These are phyloP conservation scores for Myopa tessellatipennis DNA, from an alignment of 2,888 invertebrate genomes.

Conservation along the genomic window DNA sequence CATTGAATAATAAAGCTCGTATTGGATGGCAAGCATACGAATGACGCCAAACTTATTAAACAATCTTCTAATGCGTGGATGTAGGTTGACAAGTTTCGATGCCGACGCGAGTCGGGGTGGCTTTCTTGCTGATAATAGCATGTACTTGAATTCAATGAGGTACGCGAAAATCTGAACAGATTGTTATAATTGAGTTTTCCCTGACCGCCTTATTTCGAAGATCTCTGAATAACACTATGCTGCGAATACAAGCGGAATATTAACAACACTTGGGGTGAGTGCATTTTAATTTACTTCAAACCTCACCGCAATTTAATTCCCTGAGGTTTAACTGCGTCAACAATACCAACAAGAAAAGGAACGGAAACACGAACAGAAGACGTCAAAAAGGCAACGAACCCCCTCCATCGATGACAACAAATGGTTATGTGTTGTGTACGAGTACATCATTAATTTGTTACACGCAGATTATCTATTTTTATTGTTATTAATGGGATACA, in stretches of 20 bases:
- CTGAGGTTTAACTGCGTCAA: constrained; percentile 46
- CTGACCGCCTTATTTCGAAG: constrained; percentile 47
- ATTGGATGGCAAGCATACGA: too few relatives aligned
- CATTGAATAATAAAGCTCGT: too few relatives aligned
- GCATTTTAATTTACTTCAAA: constrained; percentile 68
- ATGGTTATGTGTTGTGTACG: constrained; percentile 34
- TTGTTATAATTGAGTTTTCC: constrained; percentile 69
- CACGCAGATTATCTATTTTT: constrained; percentile 65
- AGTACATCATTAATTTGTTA: constrained; percentile 64
- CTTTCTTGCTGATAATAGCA: constrained; percentile 31
- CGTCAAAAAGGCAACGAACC: constrained; percentile 36
- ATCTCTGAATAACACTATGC: constrained; percentile 47
- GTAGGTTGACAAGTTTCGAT: not conserved
- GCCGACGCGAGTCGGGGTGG: constrained; percentile 32
- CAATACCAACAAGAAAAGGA: constrained; percentile 35
- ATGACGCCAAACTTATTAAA: too few relatives aligned
- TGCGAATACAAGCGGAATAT: constrained; percentile 57
- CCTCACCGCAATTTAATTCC: constrained; percentile 58
- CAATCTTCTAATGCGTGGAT: too few relatives aligned
- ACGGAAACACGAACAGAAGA: constrained; percentile 44
- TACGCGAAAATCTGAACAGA: constrained; percentile 67
- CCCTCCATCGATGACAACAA: constrained; percentile 28
- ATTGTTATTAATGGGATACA: constrained; percentile 65
- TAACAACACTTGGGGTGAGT: constrained; percentile 58
- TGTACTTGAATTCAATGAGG: constrained; percentile 48